These are phyloP conservation scores for Mesaphorura yosii DNA, from an alignment of 1,140 invertebrate genomes.

Conservation along the genomic window DNA sequence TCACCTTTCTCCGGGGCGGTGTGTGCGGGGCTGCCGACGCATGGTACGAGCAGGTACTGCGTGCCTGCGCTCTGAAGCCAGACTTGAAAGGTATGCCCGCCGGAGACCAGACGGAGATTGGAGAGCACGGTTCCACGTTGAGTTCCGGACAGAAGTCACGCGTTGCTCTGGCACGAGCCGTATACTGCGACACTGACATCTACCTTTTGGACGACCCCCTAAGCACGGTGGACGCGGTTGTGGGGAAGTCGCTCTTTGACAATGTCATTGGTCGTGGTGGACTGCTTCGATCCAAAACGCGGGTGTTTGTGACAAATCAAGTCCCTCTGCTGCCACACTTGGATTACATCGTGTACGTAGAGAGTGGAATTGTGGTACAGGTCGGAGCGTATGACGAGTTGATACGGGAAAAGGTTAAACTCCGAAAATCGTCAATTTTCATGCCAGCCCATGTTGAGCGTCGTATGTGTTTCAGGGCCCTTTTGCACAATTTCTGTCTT, in stretches of 20 bases:
- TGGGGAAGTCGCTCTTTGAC: constrained; percentile 41
- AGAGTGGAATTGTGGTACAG: no score
- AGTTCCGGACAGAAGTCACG: constrained; percentile 48
- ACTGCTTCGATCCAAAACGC: constrained; percentile 56
- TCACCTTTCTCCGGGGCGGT: no score
- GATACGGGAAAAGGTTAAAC: no score
- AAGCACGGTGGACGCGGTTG: constrained; percentile 41
- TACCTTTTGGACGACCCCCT: constrained; percentile 44
- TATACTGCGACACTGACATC: constrained; percentile 35
- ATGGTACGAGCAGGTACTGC: constrained; percentile 33
- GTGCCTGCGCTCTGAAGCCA: constrained; percentile 42
- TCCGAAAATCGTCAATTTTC: no score
- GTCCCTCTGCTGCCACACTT: constrained; percentile 67
- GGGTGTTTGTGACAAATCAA: constrained; percentile 71
- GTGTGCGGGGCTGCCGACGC: constrained; percentile 30
- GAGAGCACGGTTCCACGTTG: constrained; percentile 44
- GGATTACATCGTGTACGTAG: no score
- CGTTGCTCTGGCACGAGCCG: constrained; percentile 38
- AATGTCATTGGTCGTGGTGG: constrained; percentile 39
- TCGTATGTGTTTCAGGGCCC: no score
- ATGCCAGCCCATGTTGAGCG: no score
- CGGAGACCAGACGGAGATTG: constrained; percentile 45
- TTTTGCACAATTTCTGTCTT: no score
- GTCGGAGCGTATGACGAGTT: no score
- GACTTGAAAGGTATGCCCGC: constrained; percentile 42